Conservation (phyloP, 1,140 invertebrate species). For the Belonocnema kinseyi region DNA sequence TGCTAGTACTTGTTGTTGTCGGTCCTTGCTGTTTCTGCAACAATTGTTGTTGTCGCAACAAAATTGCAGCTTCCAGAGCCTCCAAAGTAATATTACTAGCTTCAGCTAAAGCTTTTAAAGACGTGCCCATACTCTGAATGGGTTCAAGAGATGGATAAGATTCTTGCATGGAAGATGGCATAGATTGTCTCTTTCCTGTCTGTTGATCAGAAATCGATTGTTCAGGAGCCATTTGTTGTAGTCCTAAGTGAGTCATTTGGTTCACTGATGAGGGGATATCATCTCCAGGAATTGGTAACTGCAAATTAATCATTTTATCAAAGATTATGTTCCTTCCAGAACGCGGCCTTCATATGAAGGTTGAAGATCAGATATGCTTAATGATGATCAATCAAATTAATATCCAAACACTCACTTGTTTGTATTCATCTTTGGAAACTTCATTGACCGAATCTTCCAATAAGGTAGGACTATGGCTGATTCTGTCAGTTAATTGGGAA, state of each 20-base stretch:
- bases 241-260: slow-evolving; percentile 65
- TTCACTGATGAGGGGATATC: slow-evolving; percentile 62
- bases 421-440: slow-evolving; percentile 67
- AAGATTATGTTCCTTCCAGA: too few species aligned
- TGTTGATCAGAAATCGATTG: slow-evolving; percentile 40
- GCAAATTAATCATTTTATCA: slow-evolving; percentile 15
- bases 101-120: slow-evolving; percentile 75
- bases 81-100: slow-evolving; percentile 86
- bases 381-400: neutral
- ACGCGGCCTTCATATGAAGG: too few species aligned
- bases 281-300: slow-evolving; percentile 67
- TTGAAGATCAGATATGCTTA: neutral
- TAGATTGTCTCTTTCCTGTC: slow-evolving; percentile 49
- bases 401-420: slow-evolving; percentile 58
- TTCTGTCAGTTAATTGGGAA: slow-evolving; percentile 67
- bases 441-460: slow-evolving; percentile 68
- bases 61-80: slow-evolving; percentile 83
- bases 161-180: slow-evolving; percentile 42
- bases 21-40: slow-evolving; percentile 77
- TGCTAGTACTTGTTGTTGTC: slow-evolving; percentile 72
- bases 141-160: slow-evolving; percentile 62
- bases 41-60: slow-evolving; percentile 81
- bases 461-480: slow-evolving; percentile 64
- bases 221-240: slow-evolving; percentile 53
- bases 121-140: slow-evolving; percentile 76